Evolutionary conservation across 1,140 invertebrate species (phyloP).

Genomic region (Lineus longissimus): DNA sequence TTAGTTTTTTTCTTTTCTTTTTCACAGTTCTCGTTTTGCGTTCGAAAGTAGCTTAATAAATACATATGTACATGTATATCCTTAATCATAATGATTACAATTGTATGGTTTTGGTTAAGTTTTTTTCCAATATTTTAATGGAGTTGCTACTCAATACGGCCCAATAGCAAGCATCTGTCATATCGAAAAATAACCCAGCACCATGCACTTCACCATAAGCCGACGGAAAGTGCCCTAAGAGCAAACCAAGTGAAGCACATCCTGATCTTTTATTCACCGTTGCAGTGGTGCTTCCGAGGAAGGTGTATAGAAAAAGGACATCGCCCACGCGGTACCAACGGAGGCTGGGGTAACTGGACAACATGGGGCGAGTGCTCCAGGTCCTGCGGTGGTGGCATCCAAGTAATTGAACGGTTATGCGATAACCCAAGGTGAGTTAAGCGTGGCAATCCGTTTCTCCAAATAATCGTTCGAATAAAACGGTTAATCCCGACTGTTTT

Average conservation of each 20-base stretch:
- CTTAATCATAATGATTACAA: no score
- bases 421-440: constrained; percentile 64
- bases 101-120: no score
- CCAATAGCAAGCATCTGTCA: no score
- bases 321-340: constrained; percentile 62
- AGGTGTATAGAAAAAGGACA: constrained; percentile 64
- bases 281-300: constrained; percentile 76
- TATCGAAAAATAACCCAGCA: no score
- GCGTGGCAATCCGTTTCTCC: constrained; percentile 64
- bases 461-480: constrained; percentile 72
- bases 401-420: constrained; percentile 71
- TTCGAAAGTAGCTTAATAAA: no score
- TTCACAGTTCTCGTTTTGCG: constrained; percentile 7
- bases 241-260: constrained; percentile 6
- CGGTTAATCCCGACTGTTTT: constrained; percentile 62
- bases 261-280: constrained; percentile 6
- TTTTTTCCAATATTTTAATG: no score
- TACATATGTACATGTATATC: no score
- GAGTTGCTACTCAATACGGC: no score
- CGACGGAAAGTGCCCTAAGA: no score
- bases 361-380: constrained; percentile 72
- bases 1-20: no score
- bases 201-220: no score
- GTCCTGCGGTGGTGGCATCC: constrained; percentile 81
- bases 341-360: constrained; percentile 80